Conservation (phyloP, 53 echinoderm and acorn worm genomes). For the Echinometra lucunter region DNA sequence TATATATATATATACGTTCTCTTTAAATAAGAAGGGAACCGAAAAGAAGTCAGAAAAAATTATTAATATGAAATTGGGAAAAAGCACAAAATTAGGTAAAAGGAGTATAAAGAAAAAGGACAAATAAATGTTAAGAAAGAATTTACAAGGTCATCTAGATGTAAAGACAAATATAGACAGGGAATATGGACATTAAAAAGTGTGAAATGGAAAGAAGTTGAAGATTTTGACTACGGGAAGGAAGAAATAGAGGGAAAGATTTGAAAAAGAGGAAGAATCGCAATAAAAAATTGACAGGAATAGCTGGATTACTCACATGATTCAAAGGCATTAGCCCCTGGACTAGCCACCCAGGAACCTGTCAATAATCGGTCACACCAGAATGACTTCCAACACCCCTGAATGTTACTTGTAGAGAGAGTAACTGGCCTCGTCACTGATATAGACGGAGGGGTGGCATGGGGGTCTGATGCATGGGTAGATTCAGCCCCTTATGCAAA, state of each 20-base stretch:
- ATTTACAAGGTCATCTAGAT: no score
- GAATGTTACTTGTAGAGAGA: neutral
- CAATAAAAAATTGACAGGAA: neutral
- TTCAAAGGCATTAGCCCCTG: neutral
- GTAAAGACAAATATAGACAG: no score
- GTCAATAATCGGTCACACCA: slow-evolving; percentile 14
- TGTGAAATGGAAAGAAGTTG: neutral
- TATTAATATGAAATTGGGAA: no score
- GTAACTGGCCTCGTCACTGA: neutral
- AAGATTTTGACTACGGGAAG: neutral
- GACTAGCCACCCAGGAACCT: slow-evolving; percentile 15
- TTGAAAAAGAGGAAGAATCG: neutral
- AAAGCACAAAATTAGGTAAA: no score
- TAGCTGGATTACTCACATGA: slow-evolving; percentile 13
- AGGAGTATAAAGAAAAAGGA: no score
- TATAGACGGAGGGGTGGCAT: neutral
- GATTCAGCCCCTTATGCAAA: neutral
- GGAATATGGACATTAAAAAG: neutral
- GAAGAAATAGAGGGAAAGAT: neutral
- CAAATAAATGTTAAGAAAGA: no score
- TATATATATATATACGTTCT: no score
- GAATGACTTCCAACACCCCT: neutral
- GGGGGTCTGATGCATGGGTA: neutral
- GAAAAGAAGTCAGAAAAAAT: no score
- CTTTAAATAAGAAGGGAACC: no score